Conservation (phyloP, 2,888 invertebrate genomes). For the Timema cristinae region DNA sequence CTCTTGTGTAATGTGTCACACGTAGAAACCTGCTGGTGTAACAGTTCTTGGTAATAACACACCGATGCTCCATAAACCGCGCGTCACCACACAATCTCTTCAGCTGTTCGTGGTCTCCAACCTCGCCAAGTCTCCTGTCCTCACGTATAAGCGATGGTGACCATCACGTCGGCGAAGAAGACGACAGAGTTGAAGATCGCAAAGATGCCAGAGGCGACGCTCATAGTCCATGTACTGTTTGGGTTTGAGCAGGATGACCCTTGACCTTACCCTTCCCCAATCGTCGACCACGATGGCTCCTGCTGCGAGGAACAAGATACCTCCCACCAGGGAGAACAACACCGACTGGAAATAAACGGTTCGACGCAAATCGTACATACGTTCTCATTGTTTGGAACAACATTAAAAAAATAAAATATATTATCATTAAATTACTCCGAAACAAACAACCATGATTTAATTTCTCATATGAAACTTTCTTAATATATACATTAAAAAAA, state of each 20-base stretch:
- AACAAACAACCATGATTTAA: no score
- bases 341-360: slow-evolving; percentile 46
- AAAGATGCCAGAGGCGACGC: slow-evolving; percentile 61
- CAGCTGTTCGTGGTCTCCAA: neutral
- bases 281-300: slow-evolving; percentile 59
- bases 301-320: slow-evolving; percentile 60
- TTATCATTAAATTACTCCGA: no score
- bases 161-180: slow-evolving; percentile 58
- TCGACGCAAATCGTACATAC: slow-evolving; percentile 4
- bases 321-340: slow-evolving; percentile 58
- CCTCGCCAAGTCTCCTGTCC: neutral
- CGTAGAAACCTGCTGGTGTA: no score
- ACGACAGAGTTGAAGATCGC: slow-evolving; percentile 57
- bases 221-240: slow-evolving; percentile 64
- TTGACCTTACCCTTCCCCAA: slow-evolving; percentile 44
- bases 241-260: slow-evolving; percentile 54
- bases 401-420: no score
- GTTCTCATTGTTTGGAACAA: no score
- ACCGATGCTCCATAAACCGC: no score
- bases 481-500: no score
- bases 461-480: no score
- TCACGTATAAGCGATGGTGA: slow-evolving; percentile 48
- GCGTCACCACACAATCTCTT: neutral
- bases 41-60: no score
- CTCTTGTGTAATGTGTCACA: no score